A percentile compares a stretch with the other conserved stretches of the same genome.
Conservation (phyloP, 2,113 vertebrate genomes). For the Gallinago undulata region DNA sequence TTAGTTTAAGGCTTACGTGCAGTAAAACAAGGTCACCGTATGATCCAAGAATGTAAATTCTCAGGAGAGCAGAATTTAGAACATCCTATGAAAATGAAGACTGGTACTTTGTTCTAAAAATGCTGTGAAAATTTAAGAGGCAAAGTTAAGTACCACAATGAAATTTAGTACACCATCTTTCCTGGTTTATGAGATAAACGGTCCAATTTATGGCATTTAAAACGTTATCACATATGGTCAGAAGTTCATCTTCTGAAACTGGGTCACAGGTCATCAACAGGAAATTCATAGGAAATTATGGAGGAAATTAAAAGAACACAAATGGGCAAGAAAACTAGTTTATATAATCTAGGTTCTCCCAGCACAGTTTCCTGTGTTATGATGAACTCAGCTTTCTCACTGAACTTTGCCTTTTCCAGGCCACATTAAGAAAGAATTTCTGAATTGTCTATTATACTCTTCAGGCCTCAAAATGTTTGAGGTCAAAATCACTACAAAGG, state of each 20-base stretch:
- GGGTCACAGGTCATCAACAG: slow-evolving; percentile 40
- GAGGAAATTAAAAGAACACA: slow-evolving; percentile 47
- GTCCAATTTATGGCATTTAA: background rate
- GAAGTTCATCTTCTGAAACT: slow-evolving; percentile 23
- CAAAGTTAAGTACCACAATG: background rate
- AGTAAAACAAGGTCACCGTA: background rate
- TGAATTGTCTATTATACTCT: slow-evolving; percentile 33
- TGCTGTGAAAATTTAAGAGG: background rate
- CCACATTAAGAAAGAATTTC: background rate
- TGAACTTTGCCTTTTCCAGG: slow-evolving; percentile 29
- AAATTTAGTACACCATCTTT: background rate
- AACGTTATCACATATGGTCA: background rate
- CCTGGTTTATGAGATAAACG: background rate
- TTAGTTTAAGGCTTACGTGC: slow-evolving; percentile 2
- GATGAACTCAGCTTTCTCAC: slow-evolving; percentile 20
- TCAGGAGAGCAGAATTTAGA: background rate
- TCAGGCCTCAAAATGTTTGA: background rate
- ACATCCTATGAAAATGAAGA: background rate
- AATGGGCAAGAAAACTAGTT: slow-evolving; percentile 13
- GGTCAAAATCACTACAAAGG: background rate
- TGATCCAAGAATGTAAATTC: background rate
- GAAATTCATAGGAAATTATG: slow-evolving; percentile 59
- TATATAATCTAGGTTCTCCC: slow-evolving; percentile 21
- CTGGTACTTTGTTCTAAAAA: background rate
- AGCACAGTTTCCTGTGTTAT: slow-evolving; percentile 45